phyloP scores from a whole-genome alignment of 2,888 invertebrate genomes.

The Philhelius pedissequus region DNA sequence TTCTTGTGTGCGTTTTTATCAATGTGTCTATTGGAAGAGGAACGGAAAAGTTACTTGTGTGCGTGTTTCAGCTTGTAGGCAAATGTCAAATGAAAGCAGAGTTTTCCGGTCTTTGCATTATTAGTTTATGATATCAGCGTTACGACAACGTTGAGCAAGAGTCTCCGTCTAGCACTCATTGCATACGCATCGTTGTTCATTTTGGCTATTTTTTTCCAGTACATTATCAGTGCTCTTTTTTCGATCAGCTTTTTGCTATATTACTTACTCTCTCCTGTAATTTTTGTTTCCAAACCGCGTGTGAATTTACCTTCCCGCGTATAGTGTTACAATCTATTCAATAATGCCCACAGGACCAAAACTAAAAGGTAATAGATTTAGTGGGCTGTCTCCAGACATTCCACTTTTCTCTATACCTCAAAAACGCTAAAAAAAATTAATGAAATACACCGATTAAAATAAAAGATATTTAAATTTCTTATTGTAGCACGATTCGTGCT shows the following conservation, averaged over 20 bases:
- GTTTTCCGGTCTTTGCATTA: no score
- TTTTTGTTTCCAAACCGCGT: not conserved
- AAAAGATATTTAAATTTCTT: no score
- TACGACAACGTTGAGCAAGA: no score
- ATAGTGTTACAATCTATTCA: not conserved
- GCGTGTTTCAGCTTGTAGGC: no score
- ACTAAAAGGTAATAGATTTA: not conserved
- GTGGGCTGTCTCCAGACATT: not conserved
- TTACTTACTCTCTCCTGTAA: not conserved
- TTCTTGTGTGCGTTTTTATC: no score
- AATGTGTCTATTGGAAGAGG: no score
- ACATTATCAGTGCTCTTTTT: not conserved
- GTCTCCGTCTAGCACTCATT: not conserved
- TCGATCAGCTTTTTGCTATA: not conserved
- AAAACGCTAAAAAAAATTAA: not conserved
- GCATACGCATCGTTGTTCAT: not conserved
- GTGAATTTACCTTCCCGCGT: not conserved
- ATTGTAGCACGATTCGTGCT: no score
- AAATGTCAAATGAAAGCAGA: no score
- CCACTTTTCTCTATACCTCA: not conserved
- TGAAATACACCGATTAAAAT: no score
- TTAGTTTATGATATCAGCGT: no score
- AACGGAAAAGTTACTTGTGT: no score
- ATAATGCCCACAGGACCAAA: not conserved
- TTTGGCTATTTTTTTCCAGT: not conserved